phyloP scores from a whole-genome alignment of 2,888 invertebrate species.

The Norana najaformis region DNA sequence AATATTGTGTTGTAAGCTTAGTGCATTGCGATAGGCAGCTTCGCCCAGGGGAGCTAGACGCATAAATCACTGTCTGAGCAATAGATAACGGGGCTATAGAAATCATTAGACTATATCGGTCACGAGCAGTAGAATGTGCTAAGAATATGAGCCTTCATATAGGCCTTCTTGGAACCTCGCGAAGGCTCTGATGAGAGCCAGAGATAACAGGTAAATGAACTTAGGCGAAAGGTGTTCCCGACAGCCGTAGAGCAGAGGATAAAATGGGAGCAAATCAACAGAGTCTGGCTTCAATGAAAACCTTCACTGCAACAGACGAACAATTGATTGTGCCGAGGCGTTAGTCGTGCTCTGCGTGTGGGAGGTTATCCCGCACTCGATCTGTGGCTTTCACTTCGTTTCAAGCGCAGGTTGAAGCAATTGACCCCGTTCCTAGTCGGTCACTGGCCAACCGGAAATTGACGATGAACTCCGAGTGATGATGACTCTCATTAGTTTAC shows the following conservation, averaged over 20 bases:
- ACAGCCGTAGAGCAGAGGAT: too few species aligned
- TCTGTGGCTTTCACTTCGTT: neutral
- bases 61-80: neutral
- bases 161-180: too few species aligned
- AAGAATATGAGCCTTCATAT: too few species aligned
- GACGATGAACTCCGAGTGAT: neutral
- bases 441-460: neutral
- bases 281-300: neutral
- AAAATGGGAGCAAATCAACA: neutral
- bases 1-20: too few species aligned
- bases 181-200: too few species aligned
- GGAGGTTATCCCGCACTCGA: neutral
- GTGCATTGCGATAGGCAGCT: too few species aligned
- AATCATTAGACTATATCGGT: too few species aligned
- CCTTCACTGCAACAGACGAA: neutral
- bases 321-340: neutral
- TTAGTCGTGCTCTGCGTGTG: neutral
- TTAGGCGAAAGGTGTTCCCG: neutral
- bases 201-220: too few species aligned
- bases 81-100: too few species aligned
- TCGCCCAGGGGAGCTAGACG: neutral
- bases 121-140: too few species aligned
- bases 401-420: neutral
- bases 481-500: neutral
- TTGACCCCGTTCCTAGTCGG: neutral